Percentiles rank a stretch among this genome's conserved stretches.
These are phyloP conservation scores for Epistrophe eligans DNA, from an alignment of 2,888 invertebrate species.

Conservation along the genomic window DNA sequence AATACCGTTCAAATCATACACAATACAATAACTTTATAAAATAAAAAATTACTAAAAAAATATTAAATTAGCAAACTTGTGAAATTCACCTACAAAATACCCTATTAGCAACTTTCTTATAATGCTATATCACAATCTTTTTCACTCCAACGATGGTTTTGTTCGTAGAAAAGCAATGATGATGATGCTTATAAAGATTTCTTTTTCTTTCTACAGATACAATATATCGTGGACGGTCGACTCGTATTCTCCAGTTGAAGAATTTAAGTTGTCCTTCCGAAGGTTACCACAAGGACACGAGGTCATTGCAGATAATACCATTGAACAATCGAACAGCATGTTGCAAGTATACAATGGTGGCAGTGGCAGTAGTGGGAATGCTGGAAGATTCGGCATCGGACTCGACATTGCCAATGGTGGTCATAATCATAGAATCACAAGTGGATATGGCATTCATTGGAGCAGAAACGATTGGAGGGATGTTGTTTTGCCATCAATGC, in stretches of 20 bases:
- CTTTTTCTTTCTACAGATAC: conserved; percentile 83
- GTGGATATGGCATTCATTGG: conserved; percentile 83
- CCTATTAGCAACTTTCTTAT: conserved; percentile 1
- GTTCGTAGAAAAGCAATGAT: conserved; percentile 30
- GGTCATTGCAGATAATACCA: conserved; percentile 84
- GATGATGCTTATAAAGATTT: conserved; percentile 64
- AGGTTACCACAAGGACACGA: conserved; percentile 86
- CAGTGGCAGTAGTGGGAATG: conserved; percentile 64
- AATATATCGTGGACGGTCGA: conserved; percentile 89
- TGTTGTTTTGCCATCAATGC: conserved; percentile 86
- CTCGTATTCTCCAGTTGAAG: conserved; percentile 88
- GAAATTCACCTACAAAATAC: conserved; percentile 4
- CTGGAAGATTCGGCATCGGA: conserved; percentile 60
- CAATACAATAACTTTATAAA: too few relatives aligned
- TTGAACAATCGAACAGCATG: conserved; percentile 80
- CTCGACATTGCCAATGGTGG: conserved; percentile 74
- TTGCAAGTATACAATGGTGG: conserved; percentile 80
- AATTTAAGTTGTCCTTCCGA: conserved; percentile 88
- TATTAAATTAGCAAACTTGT: neutral
- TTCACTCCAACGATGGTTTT: conserved; percentile 5
- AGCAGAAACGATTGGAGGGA: conserved; percentile 86
- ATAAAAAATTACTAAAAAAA: too few relatives aligned
- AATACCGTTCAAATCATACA: too few relatives aligned
- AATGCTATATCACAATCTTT: conserved; percentile 43
- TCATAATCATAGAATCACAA: conserved; percentile 82